Conservation (phyloP, 1,140 invertebrate species). For the Halesus radiatus region DNA sequence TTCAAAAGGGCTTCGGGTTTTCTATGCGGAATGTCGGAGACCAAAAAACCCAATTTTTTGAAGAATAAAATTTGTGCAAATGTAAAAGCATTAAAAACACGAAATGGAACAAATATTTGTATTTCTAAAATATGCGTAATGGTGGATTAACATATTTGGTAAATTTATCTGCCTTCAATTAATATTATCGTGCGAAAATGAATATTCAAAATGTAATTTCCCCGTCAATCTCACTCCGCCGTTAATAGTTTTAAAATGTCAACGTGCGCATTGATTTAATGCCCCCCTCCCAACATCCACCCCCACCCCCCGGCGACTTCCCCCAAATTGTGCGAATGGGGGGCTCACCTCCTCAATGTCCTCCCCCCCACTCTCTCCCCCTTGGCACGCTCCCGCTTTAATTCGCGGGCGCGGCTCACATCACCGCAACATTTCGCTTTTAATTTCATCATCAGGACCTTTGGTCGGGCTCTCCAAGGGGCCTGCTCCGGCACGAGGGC, state of each 20-base stretch:
- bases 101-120: too few species aligned
- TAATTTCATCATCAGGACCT: slow-evolving; percentile 56
- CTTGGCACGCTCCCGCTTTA: slow-evolving; percentile 48
- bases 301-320: neutral
- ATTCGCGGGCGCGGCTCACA: slow-evolving; percentile 49
- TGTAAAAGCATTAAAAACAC: too few species aligned
- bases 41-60: too few species aligned
- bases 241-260: slow-evolving; percentile 45
- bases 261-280: slow-evolving; percentile 41
- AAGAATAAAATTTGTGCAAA: too few species aligned
- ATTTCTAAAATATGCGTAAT: too few species aligned
- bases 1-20: too few species aligned
- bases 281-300: neutral
- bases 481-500: neutral
- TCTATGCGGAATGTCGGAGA: too few species aligned
- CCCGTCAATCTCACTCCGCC: slow-evolving; percentile 21
- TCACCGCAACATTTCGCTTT: slow-evolving; percentile 55
- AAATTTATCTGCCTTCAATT: too few species aligned
- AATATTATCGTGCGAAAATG: neutral
- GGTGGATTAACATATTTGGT: neutral
- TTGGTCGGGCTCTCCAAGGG: slow-evolving; percentile 19
- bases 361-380: neutral
- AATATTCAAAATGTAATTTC: slow-evolving; percentile 20
- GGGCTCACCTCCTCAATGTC: neutral
- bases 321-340: slow-evolving; percentile 8